Conservation (phyloP, 1,140 invertebrate genomes). For the Drosophila albomicans region DNA sequence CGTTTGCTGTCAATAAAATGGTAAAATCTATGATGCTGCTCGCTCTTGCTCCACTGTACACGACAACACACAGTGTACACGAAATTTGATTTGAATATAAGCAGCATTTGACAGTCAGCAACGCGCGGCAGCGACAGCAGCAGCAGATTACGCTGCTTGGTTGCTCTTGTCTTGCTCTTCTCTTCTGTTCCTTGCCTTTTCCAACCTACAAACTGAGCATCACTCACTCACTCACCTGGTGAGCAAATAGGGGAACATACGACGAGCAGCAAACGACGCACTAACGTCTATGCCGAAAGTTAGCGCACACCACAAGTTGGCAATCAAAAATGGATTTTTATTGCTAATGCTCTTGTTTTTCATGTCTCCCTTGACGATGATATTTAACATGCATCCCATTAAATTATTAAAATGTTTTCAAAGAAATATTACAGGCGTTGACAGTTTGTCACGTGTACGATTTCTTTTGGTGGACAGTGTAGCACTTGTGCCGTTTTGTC, state of each 20-base stretch:
- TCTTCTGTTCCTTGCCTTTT: constrained; percentile 62
- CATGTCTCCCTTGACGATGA: background rate
- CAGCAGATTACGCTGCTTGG: constrained; percentile 59
- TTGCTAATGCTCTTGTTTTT: background rate
- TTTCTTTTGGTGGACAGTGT: constrained; percentile 60
- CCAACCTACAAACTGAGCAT: constrained; percentile 67
- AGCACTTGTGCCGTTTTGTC: constrained; percentile 79
- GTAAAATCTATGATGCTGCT: constrained; percentile 39
- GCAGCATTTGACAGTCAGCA: constrained; percentile 60
- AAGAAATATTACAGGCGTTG: constrained; percentile 1
- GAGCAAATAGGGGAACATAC: constrained; percentile 51
- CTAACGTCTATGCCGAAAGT: constrained; percentile 35
- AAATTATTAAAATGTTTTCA: background rate
- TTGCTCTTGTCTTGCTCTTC: too few relatives aligned
- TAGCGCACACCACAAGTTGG: constrained; percentile 2
- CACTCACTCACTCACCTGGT: constrained; percentile 77
- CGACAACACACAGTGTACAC: constrained; percentile 52
- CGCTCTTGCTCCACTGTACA: constrained; percentile 47
- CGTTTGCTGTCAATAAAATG: constrained; percentile 50
- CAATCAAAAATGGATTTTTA: background rate
- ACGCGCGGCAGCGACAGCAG: constrained; percentile 34
- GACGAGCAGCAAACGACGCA: constrained; percentile 32
- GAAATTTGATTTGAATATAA: constrained; percentile 69
- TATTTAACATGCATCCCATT: background rate
- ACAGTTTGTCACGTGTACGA: constrained; percentile 31